Conservation (phyloP, 2,113 vertebrate genomes). For the Psephotus haematonotus region DNA sequence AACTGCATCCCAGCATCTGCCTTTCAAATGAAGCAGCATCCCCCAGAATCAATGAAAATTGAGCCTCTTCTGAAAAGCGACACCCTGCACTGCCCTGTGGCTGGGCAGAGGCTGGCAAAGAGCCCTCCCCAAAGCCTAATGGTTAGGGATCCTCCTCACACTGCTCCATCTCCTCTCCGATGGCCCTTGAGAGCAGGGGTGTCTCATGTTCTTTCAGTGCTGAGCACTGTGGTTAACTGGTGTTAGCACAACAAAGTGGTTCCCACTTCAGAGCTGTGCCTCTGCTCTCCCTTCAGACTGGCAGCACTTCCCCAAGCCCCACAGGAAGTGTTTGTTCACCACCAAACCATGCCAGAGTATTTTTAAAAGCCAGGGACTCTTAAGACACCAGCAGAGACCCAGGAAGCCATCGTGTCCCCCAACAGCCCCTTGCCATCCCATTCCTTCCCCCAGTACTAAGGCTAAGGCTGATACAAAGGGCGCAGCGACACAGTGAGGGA, state of each 20-base stretch:
- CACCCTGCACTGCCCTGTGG: not conserved
- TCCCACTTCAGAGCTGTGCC: accelerated
- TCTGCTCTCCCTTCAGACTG: not conserved
- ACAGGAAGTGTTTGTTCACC: not conserved
- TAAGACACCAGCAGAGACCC: not conserved
- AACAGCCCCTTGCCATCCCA: not conserved
- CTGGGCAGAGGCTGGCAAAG: not conserved
- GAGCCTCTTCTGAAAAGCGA: slow-evolving; percentile 44
- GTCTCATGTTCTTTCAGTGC: not conserved
- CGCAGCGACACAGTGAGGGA: accelerated
- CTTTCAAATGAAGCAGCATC: slow-evolving; percentile 51
- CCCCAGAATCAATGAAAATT: not conserved
- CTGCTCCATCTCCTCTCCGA: not conserved
- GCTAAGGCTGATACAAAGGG: not conserved
- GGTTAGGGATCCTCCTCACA: not conserved
- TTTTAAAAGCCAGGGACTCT: not conserved
- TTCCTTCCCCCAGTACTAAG: not conserved
- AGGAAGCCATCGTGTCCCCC: not conserved
- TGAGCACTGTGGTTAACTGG: not conserved
- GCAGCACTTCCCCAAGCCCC: not conserved
- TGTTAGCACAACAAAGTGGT: not conserved
- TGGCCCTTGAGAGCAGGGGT: not conserved
- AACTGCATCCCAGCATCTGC: not conserved
- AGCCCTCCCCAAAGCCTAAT: not conserved
- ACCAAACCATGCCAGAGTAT: not conserved